A percentile compares a stretch with the other conserved stretches of the same genome.
These are phyloP conservation scores for Xanthia togata DNA, from an alignment of 2,888 invertebrate genomes.

Conservation along the genomic window DNA sequence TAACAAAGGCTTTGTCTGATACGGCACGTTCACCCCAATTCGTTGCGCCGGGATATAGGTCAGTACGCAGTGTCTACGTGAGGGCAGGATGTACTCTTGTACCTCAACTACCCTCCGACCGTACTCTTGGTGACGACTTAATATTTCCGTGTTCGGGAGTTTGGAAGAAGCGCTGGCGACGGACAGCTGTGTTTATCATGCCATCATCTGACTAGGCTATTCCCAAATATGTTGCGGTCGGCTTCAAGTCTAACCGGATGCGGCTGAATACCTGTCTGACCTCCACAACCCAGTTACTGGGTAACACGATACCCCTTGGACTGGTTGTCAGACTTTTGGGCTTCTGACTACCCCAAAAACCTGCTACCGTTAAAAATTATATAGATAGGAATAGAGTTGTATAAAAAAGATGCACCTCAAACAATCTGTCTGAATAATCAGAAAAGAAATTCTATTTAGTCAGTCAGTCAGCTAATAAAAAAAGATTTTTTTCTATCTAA, in stretches of 20 bases:
- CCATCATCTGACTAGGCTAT: not conserved
- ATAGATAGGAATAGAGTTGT: not conserved
- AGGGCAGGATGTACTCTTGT: slow-evolving; percentile 18
- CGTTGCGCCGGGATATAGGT: slow-evolving; percentile 43
- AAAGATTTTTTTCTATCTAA: no score
- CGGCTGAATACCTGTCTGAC: no score
- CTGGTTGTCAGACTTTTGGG: not conserved
- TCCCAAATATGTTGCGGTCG: not conserved
- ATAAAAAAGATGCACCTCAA: not conserved
- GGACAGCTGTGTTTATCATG: no score
- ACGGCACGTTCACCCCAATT: slow-evolving; percentile 53
- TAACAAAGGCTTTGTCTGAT: slow-evolving; percentile 55
- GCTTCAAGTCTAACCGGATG: not conserved
- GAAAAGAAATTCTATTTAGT: no score
- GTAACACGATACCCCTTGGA: not conserved
- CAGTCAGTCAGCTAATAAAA: no score
- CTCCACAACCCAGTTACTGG: no score
- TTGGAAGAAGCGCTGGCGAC: not conserved
- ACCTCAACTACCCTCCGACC: slow-evolving; percentile 10
- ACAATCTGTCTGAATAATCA: no score
- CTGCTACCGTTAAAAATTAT: not conserved
- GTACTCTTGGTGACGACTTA: not conserved
- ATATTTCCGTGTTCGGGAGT: not conserved
- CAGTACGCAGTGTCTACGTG: slow-evolving; percentile 49
- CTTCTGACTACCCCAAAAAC: not conserved